These are phyloP conservation scores for Enteromius anoplus DNA, from an alignment of 2,797 vertebrate species.

Conservation along the genomic window DNA sequence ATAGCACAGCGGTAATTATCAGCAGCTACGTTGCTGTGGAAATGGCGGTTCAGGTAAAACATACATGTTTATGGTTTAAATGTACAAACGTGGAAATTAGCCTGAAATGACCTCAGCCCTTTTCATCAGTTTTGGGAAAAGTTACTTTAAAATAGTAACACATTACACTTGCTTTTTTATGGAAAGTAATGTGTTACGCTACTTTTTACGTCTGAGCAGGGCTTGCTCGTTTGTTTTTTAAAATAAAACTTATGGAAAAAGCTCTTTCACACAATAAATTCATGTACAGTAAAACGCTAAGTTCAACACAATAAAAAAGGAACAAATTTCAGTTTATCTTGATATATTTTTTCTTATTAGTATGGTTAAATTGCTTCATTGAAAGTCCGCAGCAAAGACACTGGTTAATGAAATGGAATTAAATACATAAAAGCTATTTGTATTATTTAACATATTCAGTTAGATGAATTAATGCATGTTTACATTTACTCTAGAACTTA, in stretches of 20 bases:
- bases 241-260: background rate
- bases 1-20: background rate
- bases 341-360: background rate
- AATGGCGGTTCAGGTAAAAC: background rate
- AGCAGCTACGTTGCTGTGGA: constrained; percentile 15
- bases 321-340: background rate
- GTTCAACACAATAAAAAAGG: background rate
- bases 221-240: background rate
- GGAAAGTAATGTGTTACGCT: background rate
- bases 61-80: background rate
- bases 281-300: background rate
- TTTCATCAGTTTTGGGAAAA: background rate
- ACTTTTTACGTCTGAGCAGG: too few relatives aligned
- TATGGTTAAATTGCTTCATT: background rate
- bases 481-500: background rate
- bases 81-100: background rate
- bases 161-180: background rate
- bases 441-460: background rate
- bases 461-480: background rate
- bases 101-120: background rate
- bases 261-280: background rate
- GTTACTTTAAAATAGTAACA: background rate
- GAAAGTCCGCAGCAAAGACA: background rate
- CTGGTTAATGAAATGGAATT: background rate
- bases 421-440: background rate